Base-by-base conservation (phyloP, 2,797 vertebrate genomes). In the Centropyge bicolor region DNA sequence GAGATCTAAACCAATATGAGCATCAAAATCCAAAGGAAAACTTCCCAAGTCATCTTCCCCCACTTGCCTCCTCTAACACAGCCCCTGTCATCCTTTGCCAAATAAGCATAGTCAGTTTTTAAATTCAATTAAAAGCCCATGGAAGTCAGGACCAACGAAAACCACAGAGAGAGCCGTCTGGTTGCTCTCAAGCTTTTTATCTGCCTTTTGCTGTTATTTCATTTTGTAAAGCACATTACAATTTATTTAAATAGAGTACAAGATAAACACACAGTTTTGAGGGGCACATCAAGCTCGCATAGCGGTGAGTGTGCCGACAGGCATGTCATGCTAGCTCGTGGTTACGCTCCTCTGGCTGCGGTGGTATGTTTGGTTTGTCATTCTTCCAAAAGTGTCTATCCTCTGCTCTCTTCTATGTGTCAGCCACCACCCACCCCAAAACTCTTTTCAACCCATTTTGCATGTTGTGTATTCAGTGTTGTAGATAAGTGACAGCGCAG, bases 31-130 rank as follows among this genome's bases (percentile, higher is more conserved):
- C 91, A 89, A 93, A 92, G 84, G 83, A 83, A 93, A 91, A 84
- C 80, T 69, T 86, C 86, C 91, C 83, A 63, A 86, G 79, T 92
- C 75, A 76, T 86, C 88, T 74, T 66, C 81, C 71, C 76, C 83
- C 48, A 68, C 82, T 80, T 77, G 74, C 83, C 79, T 60, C 31
- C 70, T 49, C 80, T 27, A 27, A 72, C 57, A 16, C 82, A 66
- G 79, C 71, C 75, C 76, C 86, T 91, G 81, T 92, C 87, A 89
- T 91, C 87, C 70, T 70, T 76, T 92, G 92, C 91, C 93, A 94
- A 93, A 92, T 86, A 90, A 89, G 87, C 86, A 84, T 78, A 86
- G 89, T 87, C 82, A 78, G 79, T 90, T 92, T 91, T 91, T 88
- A 86, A 91, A 91, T 91, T 83, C 74, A 89, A 90, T 93, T 89